Base-by-base conservation (phyloP, 2,888 invertebrate species). In the Lycophotia porphyrea region DNA sequence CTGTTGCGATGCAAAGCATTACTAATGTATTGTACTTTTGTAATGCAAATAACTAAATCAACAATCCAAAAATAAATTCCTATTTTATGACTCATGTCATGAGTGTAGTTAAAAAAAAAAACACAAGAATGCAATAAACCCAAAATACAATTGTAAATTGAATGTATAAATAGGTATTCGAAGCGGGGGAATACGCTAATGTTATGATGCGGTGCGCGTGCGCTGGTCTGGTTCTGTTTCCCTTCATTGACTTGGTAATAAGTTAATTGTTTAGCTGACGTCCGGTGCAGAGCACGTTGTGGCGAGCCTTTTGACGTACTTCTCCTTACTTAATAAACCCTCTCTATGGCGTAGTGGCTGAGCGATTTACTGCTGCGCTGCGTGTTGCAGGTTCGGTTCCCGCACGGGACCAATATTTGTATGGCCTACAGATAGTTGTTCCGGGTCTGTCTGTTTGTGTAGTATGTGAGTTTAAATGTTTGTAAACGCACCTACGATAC, bases 191-290 rank as follows among this genome's bases (percentile, higher is more conserved):
- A 68, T 81, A 76, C 80, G 60, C 66, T 68, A 72, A 74, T 74
- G 87, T 91, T 89, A 84, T 49, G 72, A 93, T 92, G 89, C 93
- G 52, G 31, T 72, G 76, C 86, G 90, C 91, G 91, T 89, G 86
- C 88, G 82, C 74, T 74, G 85, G 80, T 90, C 90, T 89, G 86
- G 82, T 89, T 90, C 87, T 85, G 91, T 93, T 94, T 94, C 91
- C 93, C 94, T 94, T 93, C 93, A 94, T 95, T 95, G 95, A 94
- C 93, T 95, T 95, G 92, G 90, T 94, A 95, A 94, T 94, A 90
- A 93, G 92, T 88, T 91, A 93, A 93, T 94, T 93, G 93, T 93
- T 89, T 86, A 72, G 80, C 78, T 85, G 85, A 87, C 89, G 88
- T 92, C 91, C 92, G 91, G 88, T 88, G 90, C 71, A 74, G 39